Evolutionary conservation across 2,797 vertebrate species (phyloP).

Genomic region (Otus scops): DNA sequence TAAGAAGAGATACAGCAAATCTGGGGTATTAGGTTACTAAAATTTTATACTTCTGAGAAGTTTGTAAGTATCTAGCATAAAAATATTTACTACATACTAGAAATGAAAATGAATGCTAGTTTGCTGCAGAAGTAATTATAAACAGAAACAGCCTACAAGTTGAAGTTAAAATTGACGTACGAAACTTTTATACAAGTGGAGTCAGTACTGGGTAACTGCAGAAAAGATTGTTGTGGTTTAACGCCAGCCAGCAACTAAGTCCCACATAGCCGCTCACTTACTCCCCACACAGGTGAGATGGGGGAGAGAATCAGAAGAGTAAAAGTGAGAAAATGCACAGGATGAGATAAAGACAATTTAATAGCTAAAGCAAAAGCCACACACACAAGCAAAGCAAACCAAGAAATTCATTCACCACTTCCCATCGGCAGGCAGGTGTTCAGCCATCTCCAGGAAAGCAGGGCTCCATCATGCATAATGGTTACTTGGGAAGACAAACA

Average conservation of each 20-base stretch:
- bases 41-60: background rate
- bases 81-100: background rate
- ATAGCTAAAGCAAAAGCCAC: background rate
- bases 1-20: background rate
- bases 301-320: background rate
- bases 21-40: background rate
- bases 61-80: background rate
- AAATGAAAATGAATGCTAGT: background rate
- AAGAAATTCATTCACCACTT: no score
- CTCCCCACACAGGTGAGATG: background rate
- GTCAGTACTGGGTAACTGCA: background rate
- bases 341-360: background rate
- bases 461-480: fast-evolving
- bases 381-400: no score
- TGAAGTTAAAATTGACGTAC: background rate
- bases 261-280: fast-evolving
- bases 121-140: background rate
- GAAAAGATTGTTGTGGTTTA: background rate
- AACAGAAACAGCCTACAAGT: background rate
- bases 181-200: background rate
- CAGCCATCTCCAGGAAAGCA: background rate
- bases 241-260: background rate
- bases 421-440: no score
- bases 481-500: background rate
- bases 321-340: background rate